Percentiles rank a stretch among this genome's conserved stretches.
phyloP scores from a whole-genome alignment of 2,797 vertebrate genomes.

The Pelochelys cantorii region DNA sequence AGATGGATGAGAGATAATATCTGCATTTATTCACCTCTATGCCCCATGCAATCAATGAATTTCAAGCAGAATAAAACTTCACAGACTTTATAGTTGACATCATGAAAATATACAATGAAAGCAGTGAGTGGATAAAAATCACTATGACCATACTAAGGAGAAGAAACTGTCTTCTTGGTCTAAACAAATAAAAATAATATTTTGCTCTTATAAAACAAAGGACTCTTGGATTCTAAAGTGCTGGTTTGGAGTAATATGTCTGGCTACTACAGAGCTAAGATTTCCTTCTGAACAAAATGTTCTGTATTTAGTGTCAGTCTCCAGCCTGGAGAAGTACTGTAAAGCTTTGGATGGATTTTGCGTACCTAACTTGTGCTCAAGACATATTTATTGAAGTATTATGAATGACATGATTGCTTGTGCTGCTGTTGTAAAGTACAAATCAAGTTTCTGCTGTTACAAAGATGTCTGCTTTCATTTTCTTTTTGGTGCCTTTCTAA shows the following conservation, averaged over 20 bases:
- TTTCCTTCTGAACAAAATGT: no score
- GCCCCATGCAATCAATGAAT: not conserved
- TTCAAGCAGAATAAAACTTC: not conserved
- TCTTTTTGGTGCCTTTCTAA: not conserved
- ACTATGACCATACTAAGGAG: not conserved
- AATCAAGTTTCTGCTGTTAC: not conserved
- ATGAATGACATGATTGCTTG: not conserved
- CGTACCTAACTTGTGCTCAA: not conserved
- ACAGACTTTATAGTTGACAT: not conserved
- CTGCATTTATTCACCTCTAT: not conserved
- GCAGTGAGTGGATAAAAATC: not conserved
- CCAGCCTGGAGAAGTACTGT: not conserved
- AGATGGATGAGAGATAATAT: not conserved
- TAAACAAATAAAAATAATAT: not conserved
- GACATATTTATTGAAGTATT: not conserved
- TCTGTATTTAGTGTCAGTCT: not conserved
- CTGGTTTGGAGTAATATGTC: no score
- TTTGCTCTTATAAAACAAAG: not conserved
- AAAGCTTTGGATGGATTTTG: not conserved
- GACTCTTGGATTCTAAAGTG: no score
- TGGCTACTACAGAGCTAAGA: no score
- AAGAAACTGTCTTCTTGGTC: not conserved
- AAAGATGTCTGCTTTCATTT: not conserved
- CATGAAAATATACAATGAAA: not conserved
- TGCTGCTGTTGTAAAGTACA: not conserved